Conservation (phyloP, 2,888 invertebrate species). For the Zelleria hepariella region DNA sequence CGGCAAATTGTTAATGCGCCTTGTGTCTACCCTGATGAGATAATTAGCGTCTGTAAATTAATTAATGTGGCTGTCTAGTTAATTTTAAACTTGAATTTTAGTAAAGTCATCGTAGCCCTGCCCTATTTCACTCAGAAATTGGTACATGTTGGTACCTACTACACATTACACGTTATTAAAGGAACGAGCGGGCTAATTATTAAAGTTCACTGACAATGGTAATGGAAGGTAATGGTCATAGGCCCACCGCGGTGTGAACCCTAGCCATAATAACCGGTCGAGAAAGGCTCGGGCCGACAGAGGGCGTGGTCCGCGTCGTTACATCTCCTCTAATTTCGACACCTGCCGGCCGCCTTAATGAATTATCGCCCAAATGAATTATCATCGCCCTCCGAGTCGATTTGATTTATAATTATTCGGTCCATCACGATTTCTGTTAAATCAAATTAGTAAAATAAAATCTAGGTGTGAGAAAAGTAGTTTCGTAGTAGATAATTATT, state of each 20-base stretch:
- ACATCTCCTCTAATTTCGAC: conserved; percentile 45
- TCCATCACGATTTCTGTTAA: background rate
- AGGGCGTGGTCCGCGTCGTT: conserved; percentile 49
- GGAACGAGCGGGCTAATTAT: background rate
- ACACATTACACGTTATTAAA: too few species aligned
- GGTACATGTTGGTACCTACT: too few species aligned
- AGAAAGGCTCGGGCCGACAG: background rate
- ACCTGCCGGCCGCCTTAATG: conserved; percentile 43
- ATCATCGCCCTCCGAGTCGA: background rate
- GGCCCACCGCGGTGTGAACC: background rate
- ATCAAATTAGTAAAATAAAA: background rate
- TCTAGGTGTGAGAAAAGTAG: background rate
- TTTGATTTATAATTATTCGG: background rate
- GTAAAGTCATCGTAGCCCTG: background rate
- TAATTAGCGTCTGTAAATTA: conserved; percentile 66
- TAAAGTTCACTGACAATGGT: background rate
- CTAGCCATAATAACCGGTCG: conserved; percentile 7
- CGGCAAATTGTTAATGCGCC: conserved; percentile 50
- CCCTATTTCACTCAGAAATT: too few species aligned
- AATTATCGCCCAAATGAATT: conserved; percentile 29
- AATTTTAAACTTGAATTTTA: conserved; percentile 4
- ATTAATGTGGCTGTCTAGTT: conserved; percentile 40
- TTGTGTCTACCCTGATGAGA: conserved; percentile 50
- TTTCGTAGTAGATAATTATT: too few species aligned
- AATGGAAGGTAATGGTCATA: background rate